These are phyloP conservation scores for Syncerus caffer DNA, from an alignment of 2,797 vertebrate genomes.

Conservation along the genomic window DNA sequence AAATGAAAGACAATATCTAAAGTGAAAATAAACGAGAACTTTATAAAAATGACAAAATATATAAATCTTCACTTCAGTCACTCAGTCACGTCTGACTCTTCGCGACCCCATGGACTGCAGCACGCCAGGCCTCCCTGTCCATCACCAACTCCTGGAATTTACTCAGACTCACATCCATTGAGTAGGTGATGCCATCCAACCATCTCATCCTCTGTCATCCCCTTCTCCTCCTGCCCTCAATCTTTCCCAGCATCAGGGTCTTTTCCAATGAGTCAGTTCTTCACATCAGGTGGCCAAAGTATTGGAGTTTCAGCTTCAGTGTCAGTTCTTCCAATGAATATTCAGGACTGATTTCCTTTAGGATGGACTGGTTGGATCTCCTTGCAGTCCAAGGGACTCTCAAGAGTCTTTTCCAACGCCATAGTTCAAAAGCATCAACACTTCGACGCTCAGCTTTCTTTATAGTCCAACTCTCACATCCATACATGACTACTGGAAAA, in stretches of 20 bases:
- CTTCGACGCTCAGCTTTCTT: fast-evolving
- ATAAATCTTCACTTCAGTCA: background rate
- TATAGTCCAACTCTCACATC: background rate
- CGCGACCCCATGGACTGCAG: background rate
- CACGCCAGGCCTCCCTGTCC: fast-evolving
- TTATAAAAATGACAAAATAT: background rate
- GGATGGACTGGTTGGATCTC: background rate
- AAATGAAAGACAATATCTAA: background rate
- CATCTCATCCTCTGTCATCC: background rate
- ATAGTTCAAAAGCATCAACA: background rate
- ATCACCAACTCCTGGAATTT: background rate
- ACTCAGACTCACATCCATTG: background rate
- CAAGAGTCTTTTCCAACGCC: background rate
- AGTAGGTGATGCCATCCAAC: background rate
- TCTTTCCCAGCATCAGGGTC: background rate
- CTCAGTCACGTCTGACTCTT: background rate
- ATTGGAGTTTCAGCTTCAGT: background rate
- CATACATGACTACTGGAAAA: background rate
- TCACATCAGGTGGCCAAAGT: background rate
- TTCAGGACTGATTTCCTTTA: background rate
- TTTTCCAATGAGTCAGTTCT: background rate
- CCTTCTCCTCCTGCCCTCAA: background rate
- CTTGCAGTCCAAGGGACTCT: background rate
- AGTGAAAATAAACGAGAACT: background rate
- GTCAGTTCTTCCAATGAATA: background rate